Percentiles rank a stretch among this genome's conserved stretches.
These are phyloP conservation scores for Embidobia sp. DNA, from an alignment of 2,888 invertebrate species.

Conservation along the genomic window DNA sequence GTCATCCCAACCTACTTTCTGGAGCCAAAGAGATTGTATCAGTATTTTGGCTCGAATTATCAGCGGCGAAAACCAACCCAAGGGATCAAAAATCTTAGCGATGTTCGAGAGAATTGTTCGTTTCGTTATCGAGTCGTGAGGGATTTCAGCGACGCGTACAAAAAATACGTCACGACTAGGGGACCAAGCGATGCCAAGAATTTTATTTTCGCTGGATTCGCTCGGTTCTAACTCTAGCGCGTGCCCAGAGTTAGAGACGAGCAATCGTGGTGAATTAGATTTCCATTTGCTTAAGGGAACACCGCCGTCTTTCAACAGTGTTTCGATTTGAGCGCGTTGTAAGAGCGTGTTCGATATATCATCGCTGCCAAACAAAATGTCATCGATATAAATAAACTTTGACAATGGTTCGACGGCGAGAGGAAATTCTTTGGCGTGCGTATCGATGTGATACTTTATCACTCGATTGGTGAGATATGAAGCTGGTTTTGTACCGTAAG, in stretches of 20 bases:
- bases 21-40: neutral
- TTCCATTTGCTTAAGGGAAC: neutral
- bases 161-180: neutral
- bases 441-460: slow-evolving; percentile 1
- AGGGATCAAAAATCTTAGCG: neutral
- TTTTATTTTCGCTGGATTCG: neutral
- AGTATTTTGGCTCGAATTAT: slow-evolving; percentile 2
- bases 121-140: neutral
- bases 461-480: slow-evolving; percentile 18
- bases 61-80: neutral
- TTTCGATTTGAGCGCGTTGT: neutral
- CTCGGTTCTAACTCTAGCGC: neutral
- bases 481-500: slow-evolving; percentile 29
- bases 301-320: neutral
- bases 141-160: neutral
- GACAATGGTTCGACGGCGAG: neutral
- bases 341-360: neutral
- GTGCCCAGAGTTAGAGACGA: neutral
- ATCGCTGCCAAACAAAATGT: neutral
- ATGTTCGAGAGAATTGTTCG: neutral
- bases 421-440: slow-evolving; percentile 5
- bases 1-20: neutral
- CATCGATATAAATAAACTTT: neutral
- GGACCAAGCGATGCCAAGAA: neutral
- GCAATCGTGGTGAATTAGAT: neutral